phyloP scores from a whole-genome alignment of 1,140 invertebrate genomes.

The Elymnias hypermnestra region DNA sequence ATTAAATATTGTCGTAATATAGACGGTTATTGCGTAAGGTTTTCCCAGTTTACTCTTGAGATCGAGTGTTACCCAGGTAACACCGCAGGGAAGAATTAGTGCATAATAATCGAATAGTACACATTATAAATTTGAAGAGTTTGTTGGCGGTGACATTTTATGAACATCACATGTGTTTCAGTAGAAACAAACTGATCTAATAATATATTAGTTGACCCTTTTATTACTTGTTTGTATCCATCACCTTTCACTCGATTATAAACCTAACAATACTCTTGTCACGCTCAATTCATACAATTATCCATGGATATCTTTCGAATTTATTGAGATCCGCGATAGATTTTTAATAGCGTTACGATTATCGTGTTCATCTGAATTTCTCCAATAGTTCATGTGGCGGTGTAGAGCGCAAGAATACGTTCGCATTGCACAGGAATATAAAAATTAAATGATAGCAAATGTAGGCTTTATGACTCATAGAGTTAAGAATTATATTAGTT shows the following conservation, averaged over 20 bases:
- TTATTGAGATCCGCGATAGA: conserved; percentile 35
- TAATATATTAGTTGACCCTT: too few species aligned
- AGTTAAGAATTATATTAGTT: conserved; percentile 2
- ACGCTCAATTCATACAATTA: conserved; percentile 26
- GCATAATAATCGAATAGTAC: too few species aligned
- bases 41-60: too few species aligned
- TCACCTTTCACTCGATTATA: conserved; percentile 16
- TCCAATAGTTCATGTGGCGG: conserved; percentile 23
- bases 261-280: conserved; percentile 17
- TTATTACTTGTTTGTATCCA: background rate
- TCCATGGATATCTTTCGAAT: conserved; percentile 32
- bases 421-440: background rate
- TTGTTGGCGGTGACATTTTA: too few species aligned
- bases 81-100: too few species aligned
- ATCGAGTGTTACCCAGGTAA: too few species aligned
- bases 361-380: conserved; percentile 51
- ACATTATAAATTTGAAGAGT: too few species aligned
- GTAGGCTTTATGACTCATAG: conserved; percentile 8
- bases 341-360: conserved; percentile 44
- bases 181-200: too few species aligned
- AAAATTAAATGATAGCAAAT: conserved; percentile 5
- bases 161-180: too few species aligned
- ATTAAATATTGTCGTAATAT: too few species aligned
- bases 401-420: conserved; percentile 3
- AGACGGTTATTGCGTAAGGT: too few species aligned